Evolutionary conservation across 2,888 invertebrate genomes (phyloP), one percentile per base, ranked within the genome.

Genomic region (Calameuta idolon): DNA sequence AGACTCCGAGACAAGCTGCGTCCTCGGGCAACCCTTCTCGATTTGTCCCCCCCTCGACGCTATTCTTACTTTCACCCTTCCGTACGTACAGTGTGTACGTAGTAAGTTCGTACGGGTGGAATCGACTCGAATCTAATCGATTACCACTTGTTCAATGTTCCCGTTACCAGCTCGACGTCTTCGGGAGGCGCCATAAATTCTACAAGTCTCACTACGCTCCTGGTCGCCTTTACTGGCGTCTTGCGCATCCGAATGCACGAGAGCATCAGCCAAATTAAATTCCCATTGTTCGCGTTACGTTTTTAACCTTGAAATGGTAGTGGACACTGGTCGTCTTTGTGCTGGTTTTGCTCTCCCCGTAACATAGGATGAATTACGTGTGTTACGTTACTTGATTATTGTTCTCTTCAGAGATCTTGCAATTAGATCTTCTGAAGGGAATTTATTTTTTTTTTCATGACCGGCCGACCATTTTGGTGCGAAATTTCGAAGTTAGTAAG

Each of bases 181-280:
- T 55, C 5, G 23, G 23, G 55, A 55, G 55, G 55, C 55, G 55
- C 55, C 55, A 55, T 55, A 55, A 55, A 55, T 55, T 55, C 23
- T 23, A 23, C 55, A 55, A 55, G 55, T 55, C 55, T 55, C 23
- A 55, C 55, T 55, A 55, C 55, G 23, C 23, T 55, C 23, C 55
- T 55, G 55, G 9, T 23, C 55, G 55, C 23, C 23, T 55, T 55
- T 55, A 55, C 55, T 55, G 55, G 55, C 55, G 55, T 55, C 55
- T 15, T 23, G 55, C 55, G 9, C 55, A 9, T 23, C 9, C 23
- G 5, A 55, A 55, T 55, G 23, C 55, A 55, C 55, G 77, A 35
- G 35, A 69, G 34, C 73, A 34, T 78, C 77, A 75, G 71, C 69
- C 71, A 80, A 81, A 79, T 83, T 80, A 80, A 81, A 83, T 83